A percentile compares a stretch with the other conserved stretches of the same genome.
phyloP scores from a whole-genome alignment of 2,797 vertebrate species.

The Australoheros facetus region DNA sequence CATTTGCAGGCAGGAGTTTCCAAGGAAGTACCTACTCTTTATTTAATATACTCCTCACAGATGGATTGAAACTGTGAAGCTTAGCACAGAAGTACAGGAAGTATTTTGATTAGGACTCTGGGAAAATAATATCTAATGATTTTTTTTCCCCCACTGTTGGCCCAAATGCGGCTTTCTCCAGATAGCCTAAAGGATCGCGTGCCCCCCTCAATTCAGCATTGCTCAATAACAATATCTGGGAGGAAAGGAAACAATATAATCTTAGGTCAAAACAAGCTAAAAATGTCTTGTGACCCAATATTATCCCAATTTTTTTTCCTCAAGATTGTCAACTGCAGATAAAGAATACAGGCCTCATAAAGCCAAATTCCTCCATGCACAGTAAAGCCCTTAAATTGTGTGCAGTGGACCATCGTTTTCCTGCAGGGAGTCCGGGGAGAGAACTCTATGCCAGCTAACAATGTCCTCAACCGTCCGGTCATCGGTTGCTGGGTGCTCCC shows the following conservation, averaged over 20 bases:
- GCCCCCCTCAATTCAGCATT: not conserved
- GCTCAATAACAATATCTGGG: not conserved
- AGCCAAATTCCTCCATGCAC: slow-evolving; percentile 36
- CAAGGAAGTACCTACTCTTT: slow-evolving; percentile 54
- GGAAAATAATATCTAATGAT: slow-evolving; percentile 61
- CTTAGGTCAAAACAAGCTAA: not conserved
- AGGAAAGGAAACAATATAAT: not conserved
- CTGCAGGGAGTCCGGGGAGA: slow-evolving; percentile 45
- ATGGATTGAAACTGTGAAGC: slow-evolving; percentile 57
- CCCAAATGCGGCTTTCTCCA: slow-evolving; percentile 31
- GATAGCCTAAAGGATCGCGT: slow-evolving; percentile 32
- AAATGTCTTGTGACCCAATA: not conserved
- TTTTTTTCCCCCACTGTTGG: slow-evolving; percentile 36
- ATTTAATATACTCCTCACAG: slow-evolving; percentile 68
- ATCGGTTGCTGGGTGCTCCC: slow-evolving; percentile 33
- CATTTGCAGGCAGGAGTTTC: slow-evolving; percentile 44
- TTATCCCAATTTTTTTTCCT: slow-evolving; percentile 1
- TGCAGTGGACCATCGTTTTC: slow-evolving; percentile 55
- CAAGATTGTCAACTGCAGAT: slow-evolving; percentile 12
- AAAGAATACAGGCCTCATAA: slow-evolving; percentile 6
- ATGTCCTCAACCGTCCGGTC: slow-evolving; percentile 53
- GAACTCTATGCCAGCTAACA: slow-evolving; percentile 59
- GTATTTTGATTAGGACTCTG: slow-evolving; percentile 67
- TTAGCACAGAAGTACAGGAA: slow-evolving; percentile 49
- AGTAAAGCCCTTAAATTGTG: slow-evolving; percentile 58